Percentiles rank a stretch among this genome's conserved stretches.
These are phyloP conservation scores for Eutrigla gurnardus DNA, from an alignment of 2,797 vertebrate species.

Conservation along the genomic window DNA sequence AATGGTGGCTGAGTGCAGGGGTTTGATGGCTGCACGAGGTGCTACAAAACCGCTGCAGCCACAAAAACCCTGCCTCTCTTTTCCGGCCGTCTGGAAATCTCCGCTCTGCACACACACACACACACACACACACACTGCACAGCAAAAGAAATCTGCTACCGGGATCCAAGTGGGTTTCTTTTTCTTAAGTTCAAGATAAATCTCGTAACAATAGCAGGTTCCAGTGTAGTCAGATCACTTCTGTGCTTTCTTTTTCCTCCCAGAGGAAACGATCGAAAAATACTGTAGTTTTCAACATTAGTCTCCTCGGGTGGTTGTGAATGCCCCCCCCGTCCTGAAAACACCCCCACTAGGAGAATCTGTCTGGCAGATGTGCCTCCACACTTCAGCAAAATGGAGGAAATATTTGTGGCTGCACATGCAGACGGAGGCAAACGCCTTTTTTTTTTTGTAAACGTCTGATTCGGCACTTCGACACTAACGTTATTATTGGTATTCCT, in stretches of 20 bases:
- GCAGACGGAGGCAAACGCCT: slow-evolving; percentile 34
- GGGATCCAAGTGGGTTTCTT: slow-evolving; percentile 29
- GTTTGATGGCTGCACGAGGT: slow-evolving; percentile 52
- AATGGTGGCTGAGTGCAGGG: slow-evolving; percentile 30
- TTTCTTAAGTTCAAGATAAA: slow-evolving; percentile 36
- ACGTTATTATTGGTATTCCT: slow-evolving; percentile 37
- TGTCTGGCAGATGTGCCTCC: slow-evolving; percentile 73
- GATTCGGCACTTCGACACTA: slow-evolving; percentile 36
- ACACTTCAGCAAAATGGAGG: slow-evolving; percentile 64
- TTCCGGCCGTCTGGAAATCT: slow-evolving; percentile 58
- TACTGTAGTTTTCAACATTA: slow-evolving; percentile 22
- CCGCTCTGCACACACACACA: slow-evolving; percentile 6
- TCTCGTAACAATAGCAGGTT: slow-evolving; percentile 23
- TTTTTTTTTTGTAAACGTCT: slow-evolving; percentile 6
- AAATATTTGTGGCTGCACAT: slow-evolving; percentile 51
- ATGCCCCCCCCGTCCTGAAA: slow-evolving; percentile 38
- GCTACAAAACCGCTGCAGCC: slow-evolving; percentile 54
- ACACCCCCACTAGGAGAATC: slow-evolving; percentile 55
- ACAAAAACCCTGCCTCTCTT: slow-evolving; percentile 45
- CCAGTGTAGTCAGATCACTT: slow-evolving; percentile 10
- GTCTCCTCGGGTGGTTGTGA: slow-evolving; percentile 22
- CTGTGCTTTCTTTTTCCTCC: not conserved
- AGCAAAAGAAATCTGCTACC: slow-evolving; percentile 14
- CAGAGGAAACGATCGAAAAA: not conserved
- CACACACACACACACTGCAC: not conserved